Conservation (phyloP, 2,888 invertebrate species). For the Sialis fuliginosa region DNA sequence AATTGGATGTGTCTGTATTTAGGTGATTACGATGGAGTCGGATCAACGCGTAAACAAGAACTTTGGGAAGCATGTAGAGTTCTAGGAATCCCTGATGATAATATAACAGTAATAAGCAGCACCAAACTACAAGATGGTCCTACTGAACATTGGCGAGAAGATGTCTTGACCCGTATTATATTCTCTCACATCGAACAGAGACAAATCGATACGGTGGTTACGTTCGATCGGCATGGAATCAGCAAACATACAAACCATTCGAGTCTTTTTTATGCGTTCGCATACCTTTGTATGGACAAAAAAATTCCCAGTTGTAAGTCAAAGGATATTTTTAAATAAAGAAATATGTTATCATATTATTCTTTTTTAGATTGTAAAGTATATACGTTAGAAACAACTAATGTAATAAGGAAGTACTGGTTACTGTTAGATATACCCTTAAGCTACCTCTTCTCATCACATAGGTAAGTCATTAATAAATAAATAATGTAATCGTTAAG, state of each 20-base stretch:
- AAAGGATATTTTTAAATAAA: neutral
- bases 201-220: slow-evolving; percentile 69
- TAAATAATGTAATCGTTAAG: too few relatives aligned
- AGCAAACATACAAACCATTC: slow-evolving; percentile 87
- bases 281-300: slow-evolving; percentile 58
- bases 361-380: slow-evolving; percentile 55
- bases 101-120: slow-evolving; percentile 54
- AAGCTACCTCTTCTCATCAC: slow-evolving; percentile 57
- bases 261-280: slow-evolving; percentile 65
- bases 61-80: slow-evolving; percentile 62
- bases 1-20: neutral
- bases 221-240: slow-evolving; percentile 88
- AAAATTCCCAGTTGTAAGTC: slow-evolving; percentile 54
- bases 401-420: slow-evolving; percentile 71
- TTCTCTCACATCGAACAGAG: slow-evolving; percentile 50
- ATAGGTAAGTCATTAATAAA: slow-evolving; percentile 38
- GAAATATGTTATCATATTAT: slow-evolving; percentile 4
- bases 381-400: slow-evolving; percentile 71
- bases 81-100: slow-evolving; percentile 61
- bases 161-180: slow-evolving; percentile 42
- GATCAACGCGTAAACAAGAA: slow-evolving; percentile 50
- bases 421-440: slow-evolving; percentile 68
- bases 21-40: slow-evolving; percentile 26
- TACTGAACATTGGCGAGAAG: slow-evolving; percentile 54
- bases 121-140: slow-evolving; percentile 63